Base-by-base conservation (phyloP, 2,797 vertebrate genomes). In the Fistularia commersonii region DNA sequence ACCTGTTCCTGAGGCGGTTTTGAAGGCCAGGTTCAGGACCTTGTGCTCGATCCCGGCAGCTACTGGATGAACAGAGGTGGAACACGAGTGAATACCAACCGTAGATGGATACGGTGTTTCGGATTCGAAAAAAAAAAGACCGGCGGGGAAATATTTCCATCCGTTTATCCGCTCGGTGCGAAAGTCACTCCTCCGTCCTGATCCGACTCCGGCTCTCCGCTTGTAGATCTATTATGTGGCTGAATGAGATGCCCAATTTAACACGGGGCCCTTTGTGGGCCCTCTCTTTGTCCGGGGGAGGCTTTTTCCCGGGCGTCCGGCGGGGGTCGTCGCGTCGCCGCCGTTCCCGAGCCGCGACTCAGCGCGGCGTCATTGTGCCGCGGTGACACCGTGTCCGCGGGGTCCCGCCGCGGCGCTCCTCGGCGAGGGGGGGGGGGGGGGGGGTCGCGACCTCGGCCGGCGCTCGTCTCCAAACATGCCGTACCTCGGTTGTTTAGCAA, bases 171-270 rank as follows among this genome's bases (percentile, higher is more conserved):
- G n/a, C n/a, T n/a, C n/a, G n/a, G n/a, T n/a, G n/a, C n/a, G n/a
- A n/a, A n/a, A n/a, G n/a, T n/a, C n/a, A n/a, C n/a, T n/a, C n/a
- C n/a, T n/a, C n/a, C n/a, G n/a, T n/a, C n/a, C n/a, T n/a, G n/a
- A n/a, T n/a, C n/a, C n/a, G n/a, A n/a, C n/a, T n/a, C n/a, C n/a
- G n/a, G 81, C 87, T 88, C 86, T 65, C 72, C 84, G 11, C 14
- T 86, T 85, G 84, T 83, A 85, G 88, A 83, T 69, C 70, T 89
- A 86, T 88, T 84, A 76, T 69, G 83, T 63, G 67, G 70, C 70
- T 90, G 86, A 88, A 88, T 87, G 76, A 88, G 87, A 90, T 91
- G 87, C 87, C 85, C 85, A 88, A 90, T 91, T 90, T 90, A 89
- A 87, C 88, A 89, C 81, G 81, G 85, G 52, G 72, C 83, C 80